Percentiles rank a stretch among this genome's conserved stretches.
These are phyloP conservation scores for Neosilurus mollespiculum DNA, from an alignment of 2,797 vertebrate species.

Conservation along the genomic window DNA sequence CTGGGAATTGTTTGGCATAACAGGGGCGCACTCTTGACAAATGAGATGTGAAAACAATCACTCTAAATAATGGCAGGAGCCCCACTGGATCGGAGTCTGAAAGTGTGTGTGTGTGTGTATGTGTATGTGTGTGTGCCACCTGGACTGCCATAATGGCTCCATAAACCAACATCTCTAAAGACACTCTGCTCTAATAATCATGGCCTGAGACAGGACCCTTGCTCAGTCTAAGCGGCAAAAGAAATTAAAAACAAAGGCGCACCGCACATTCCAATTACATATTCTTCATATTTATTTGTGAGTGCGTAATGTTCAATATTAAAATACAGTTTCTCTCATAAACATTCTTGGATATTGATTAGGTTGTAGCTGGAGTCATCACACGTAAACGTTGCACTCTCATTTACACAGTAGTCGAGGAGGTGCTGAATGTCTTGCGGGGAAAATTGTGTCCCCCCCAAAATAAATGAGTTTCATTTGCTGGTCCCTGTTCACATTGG, in stretches of 20 bases:
- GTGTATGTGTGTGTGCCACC: slow-evolving; percentile 43
- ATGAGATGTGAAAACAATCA: slow-evolving; percentile 56
- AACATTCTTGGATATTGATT: slow-evolving; percentile 39
- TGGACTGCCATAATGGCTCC: slow-evolving; percentile 33
- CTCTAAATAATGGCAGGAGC: slow-evolving; percentile 47
- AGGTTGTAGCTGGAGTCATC: slow-evolving; percentile 34
- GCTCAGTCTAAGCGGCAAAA: slow-evolving; percentile 30
- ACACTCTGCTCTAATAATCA: slow-evolving; percentile 39
- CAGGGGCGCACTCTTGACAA: slow-evolving; percentile 52
- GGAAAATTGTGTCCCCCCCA: slow-evolving; percentile 36
- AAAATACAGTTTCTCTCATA: slow-evolving; percentile 40
- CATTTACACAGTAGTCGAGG: slow-evolving; percentile 42
- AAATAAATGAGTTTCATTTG: slow-evolving; percentile 44
- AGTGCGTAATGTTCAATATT: slow-evolving; percentile 38
- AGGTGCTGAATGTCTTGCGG: slow-evolving; percentile 12
- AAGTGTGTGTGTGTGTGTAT: slow-evolving; percentile 39
- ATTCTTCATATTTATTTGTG: slow-evolving; percentile 29
- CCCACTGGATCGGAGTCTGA: slow-evolving; percentile 31
- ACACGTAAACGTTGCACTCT: slow-evolving; percentile 18
- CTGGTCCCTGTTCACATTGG: slow-evolving; percentile 19
- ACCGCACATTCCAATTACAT: background rate
- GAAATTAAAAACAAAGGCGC: slow-evolving; percentile 30
- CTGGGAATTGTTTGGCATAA: slow-evolving; percentile 56
- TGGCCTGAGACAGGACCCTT: slow-evolving; percentile 28
- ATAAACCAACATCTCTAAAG: slow-evolving; percentile 50